A percentile compares a stretch with the other conserved stretches of the same genome.
These are phyloP conservation scores for Macheiramphus alcinus DNA, from an alignment of 2,113 vertebrate genomes.

Conservation along the genomic window DNA sequence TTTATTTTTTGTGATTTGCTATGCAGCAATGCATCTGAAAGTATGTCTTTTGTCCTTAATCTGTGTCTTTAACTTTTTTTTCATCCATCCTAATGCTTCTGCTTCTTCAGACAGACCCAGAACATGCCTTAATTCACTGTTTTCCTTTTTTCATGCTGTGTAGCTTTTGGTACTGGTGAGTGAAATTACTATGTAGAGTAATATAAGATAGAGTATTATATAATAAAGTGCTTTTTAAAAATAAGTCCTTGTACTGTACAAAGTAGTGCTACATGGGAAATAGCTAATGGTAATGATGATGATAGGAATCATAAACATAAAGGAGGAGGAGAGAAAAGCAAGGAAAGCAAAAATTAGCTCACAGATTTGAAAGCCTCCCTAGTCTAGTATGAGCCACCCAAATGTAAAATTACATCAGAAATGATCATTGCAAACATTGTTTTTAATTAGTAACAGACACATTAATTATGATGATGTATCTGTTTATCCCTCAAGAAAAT, in stretches of 20 bases:
- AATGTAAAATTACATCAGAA: constrained; percentile 36
- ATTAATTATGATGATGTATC: constrained; percentile 40
- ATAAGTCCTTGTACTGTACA: not conserved
- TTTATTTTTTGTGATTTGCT: not conserved
- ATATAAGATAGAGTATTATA: not conserved
- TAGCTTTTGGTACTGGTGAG: not conserved
- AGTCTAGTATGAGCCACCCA: not conserved
- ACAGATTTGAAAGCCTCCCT: not conserved
- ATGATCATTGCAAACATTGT: not conserved
- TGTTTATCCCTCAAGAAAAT: constrained; percentile 15
- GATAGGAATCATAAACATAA: not conserved
- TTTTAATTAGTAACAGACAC: constrained; percentile 45
- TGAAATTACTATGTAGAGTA: not conserved
- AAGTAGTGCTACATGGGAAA: not conserved
- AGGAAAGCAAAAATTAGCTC: not conserved
- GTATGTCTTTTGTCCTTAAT: not conserved
- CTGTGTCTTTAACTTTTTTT: not conserved
- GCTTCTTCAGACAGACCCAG: not conserved
- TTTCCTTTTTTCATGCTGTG: not conserved
- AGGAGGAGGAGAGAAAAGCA: not conserved
- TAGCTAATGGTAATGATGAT: not conserved
- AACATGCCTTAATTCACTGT: not conserved
- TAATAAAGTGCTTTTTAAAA: not conserved
- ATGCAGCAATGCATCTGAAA: not conserved
- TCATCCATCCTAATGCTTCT: not conserved